A percentile compares a stretch with the other conserved stretches of the same genome.
Evolutionary conservation across 2,113 vertebrate species (phyloP).

Genomic region (Tringa solitaria): DNA sequence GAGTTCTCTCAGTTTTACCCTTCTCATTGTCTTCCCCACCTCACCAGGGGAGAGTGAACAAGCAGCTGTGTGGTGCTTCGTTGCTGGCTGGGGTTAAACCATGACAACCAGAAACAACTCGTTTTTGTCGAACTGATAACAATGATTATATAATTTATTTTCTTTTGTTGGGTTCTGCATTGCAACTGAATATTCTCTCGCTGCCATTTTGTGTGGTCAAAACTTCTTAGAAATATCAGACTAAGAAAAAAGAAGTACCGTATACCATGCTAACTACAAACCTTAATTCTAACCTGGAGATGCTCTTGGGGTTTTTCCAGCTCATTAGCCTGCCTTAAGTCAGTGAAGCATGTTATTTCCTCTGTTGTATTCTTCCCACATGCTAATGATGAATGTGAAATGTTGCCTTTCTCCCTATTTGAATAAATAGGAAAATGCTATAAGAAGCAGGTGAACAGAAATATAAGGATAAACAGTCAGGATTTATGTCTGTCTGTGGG

Average conservation of each 20-base stretch:
- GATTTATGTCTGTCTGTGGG: background rate
- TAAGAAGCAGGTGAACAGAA: background rate
- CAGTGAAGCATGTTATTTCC: background rate
- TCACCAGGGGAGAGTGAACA: background rate
- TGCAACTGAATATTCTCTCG: background rate
- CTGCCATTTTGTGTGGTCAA: background rate
- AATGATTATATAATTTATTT: background rate
- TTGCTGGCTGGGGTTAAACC: background rate
- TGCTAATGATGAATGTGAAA: background rate
- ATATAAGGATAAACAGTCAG: background rate
- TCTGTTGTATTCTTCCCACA: background rate
- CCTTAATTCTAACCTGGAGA: background rate
- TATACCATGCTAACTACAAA: background rate
- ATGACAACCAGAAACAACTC: background rate
- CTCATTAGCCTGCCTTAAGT: background rate
- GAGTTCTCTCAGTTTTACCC: background rate
- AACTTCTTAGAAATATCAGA: background rate
- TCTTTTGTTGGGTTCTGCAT: accelerated
- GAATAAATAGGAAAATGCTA: background rate
- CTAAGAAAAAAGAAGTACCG: background rate
- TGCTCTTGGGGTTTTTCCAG: background rate
- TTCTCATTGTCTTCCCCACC: background rate
- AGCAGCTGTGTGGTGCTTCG: background rate
- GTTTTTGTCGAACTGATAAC: background rate
- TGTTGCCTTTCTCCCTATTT: background rate